Base-by-base conservation (phyloP, 37 sponge, comb jelly and placozoan species). In the Haliclona indistincta region DNA sequence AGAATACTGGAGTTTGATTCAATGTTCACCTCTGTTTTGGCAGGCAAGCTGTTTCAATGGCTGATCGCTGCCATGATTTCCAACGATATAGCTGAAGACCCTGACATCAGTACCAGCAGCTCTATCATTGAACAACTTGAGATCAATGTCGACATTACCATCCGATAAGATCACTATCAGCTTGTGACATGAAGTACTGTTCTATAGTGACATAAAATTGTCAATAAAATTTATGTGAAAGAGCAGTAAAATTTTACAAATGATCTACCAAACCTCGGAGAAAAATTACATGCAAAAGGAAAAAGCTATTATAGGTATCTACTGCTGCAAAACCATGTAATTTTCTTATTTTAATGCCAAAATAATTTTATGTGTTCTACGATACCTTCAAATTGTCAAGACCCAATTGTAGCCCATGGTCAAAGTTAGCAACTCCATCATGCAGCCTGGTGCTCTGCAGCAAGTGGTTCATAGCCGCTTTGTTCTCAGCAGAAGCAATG, bases 121-220 rank as follows among this genome's bases (percentile, higher is more conserved):
- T 25, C 25, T 26, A n/a, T 25, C 60, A 58, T 20, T 20, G n/a
- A 58, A 58, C 28, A n/a, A n/a, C n/a, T n/a, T n/a, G n/a, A 36
- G 66, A 7, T 13, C 8, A 20, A 20, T 72, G 7, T 72, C 68
- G 0, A 26, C 55, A 11, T 60, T 45, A 17, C 38, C 71, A 58
- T 79, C 80, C 20, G 71, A 39, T 26, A 79, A 70, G 43, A 79
- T 70, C 30, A 58, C 56, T 32, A 79, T 26, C 20, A 55, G 35
- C 15, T n/a, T 37, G 37, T 79, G 80, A 79, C 80, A 79, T 26
- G 38, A 43, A 37, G 47, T 23, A 15, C 26, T 54, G 33, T 45
- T 47, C 47, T 70, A 29, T 43, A 45, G 29, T 11, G 33, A 26
- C 13, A 4, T 28, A 40, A 44, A 44, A 15, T 28, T 22, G 13